Percentiles rank a stretch among this genome's conserved stretches.
Conservation (phyloP, 1,140 invertebrate species). For the Samia ricini region DNA sequence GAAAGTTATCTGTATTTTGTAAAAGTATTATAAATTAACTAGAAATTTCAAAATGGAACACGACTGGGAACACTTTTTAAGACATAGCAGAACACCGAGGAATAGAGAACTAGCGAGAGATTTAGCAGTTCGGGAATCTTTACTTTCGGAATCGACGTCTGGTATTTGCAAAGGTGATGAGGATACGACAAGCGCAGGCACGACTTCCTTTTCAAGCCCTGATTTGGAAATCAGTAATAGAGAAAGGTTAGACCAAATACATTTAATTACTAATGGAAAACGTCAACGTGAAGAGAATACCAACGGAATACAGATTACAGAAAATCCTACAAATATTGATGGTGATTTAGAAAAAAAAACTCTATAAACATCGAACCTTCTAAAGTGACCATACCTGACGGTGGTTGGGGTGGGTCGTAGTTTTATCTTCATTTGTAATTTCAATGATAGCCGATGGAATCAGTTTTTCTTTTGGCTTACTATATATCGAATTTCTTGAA, state of each 20-base stretch:
- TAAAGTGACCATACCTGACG: conserved; percentile 82
- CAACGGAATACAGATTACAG: conserved; percentile 32
- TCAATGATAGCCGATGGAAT: conserved; percentile 97
- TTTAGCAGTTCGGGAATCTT: conserved; percentile 45
- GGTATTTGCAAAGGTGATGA: conserved; percentile 63
- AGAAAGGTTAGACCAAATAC: conserved; percentile 25
- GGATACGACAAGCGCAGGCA: conserved; percentile 41
- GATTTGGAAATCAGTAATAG: conserved; percentile 50
- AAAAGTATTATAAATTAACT: conserved; percentile 33
- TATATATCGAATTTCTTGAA: conserved; percentile 92
- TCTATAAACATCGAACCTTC: conserved; percentile 22
- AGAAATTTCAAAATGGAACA: conserved; percentile 39
- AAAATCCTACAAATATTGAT: conserved; percentile 32
- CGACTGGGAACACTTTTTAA: conserved; percentile 40
- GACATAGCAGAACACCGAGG: conserved; percentile 43
- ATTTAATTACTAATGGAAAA: conserved; percentile 4
- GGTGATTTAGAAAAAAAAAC: conserved; percentile 19
- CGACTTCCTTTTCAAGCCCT: conserved; percentile 56
- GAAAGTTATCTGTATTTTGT: conserved; percentile 56
- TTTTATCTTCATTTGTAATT: conserved; percentile 89
- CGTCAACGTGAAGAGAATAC: conserved; percentile 4
- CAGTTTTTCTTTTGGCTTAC: conserved; percentile 94
- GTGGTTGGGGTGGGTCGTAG: conserved; percentile 93
- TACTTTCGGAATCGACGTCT: conserved; percentile 64
- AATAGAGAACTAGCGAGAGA: conserved; percentile 35